Conservation (phyloP, 2,113 vertebrate species). For the Sinocyclocheilus maitianheensis region DNA sequence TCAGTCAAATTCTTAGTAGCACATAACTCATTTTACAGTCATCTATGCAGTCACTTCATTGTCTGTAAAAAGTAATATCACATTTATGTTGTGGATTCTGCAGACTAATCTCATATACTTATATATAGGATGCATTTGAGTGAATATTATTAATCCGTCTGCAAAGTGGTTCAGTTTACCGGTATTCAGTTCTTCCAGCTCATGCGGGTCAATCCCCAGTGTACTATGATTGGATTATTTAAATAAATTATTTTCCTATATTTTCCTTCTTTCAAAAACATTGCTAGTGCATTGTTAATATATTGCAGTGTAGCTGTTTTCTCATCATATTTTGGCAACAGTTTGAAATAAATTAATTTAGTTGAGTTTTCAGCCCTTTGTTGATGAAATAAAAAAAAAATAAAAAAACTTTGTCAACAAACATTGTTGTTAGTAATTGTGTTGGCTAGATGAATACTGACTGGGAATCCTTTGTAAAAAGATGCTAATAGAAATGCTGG, state of each 20-base stretch:
- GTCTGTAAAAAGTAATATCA: background rate
- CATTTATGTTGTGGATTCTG: background rate
- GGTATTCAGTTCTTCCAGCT: background rate
- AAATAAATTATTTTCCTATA: background rate
- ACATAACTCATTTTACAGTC: background rate
- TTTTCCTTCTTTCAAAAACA: background rate
- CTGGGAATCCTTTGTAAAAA: slow-evolving; percentile 6
- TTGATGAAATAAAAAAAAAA: background rate
- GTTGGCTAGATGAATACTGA: background rate
- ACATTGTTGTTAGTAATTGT: background rate
- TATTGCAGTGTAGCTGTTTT: background rate
- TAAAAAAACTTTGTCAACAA: background rate
- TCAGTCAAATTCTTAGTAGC: background rate
- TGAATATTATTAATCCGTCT: slow-evolving; percentile 16
- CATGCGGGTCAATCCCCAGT: background rate
- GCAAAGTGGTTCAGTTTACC: slow-evolving; percentile 13
- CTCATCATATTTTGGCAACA: background rate
- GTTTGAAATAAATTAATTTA: background rate
- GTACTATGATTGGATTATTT: slow-evolving; percentile 5
- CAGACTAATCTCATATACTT: background rate
- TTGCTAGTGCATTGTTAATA: background rate
- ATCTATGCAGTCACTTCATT: background rate
- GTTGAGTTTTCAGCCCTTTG: background rate
- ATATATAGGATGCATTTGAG: background rate
- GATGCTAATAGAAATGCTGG: slow-evolving; percentile 4